These are phyloP conservation scores for Luidia sarsii DNA, from an alignment of 53 echinoderm and acorn worm species.

Conservation along the genomic window DNA sequence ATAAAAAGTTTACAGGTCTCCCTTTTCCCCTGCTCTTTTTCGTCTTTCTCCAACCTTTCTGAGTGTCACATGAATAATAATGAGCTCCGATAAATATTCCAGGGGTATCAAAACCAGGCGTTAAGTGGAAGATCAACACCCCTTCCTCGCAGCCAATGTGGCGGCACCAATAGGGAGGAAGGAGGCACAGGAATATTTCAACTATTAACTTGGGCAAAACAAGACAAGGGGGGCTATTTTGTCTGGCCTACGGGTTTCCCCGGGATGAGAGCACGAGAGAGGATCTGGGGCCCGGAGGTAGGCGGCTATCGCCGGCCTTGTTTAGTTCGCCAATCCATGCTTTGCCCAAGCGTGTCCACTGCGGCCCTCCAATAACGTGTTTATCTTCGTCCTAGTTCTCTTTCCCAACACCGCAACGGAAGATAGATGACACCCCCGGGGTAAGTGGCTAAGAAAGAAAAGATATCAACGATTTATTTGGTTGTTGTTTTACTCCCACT, in stretches of 20 bases:
- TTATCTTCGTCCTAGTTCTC: conserved; percentile 30
- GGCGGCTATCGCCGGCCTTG: conserved; percentile 19
- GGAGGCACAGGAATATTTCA: conserved; percentile 19
- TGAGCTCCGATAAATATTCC: conserved; percentile 38
- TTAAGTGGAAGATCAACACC: conserved; percentile 38
- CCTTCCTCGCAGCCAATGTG: neutral
- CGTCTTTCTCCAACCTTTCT: too few species aligned
- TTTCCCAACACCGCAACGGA: conserved; percentile 28
- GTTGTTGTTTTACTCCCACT: too few species aligned
- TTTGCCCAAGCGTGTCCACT: conserved; percentile 31
- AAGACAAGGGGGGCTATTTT: conserved; percentile 8
- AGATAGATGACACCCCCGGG: conserved; percentile 15
- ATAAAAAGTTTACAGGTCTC: neutral
- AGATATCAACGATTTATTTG: neutral
- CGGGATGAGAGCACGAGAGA: conserved; percentile 36
- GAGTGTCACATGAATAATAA: conserved; percentile 40
- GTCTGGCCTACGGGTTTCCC: conserved; percentile 34
- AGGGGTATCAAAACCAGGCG: conserved; percentile 23
- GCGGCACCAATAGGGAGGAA: conserved; percentile 4
- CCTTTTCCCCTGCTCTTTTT: too few species aligned
- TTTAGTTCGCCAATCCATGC: conserved; percentile 35
- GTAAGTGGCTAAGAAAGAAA: conserved; percentile 27
- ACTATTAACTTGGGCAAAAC: conserved; percentile 50
- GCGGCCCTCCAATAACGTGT: conserved; percentile 17
- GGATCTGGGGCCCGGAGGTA: conserved; percentile 20